phyloP scores from a whole-genome alignment of 1,140 invertebrate species.

The Brachystomella parvula region DNA sequence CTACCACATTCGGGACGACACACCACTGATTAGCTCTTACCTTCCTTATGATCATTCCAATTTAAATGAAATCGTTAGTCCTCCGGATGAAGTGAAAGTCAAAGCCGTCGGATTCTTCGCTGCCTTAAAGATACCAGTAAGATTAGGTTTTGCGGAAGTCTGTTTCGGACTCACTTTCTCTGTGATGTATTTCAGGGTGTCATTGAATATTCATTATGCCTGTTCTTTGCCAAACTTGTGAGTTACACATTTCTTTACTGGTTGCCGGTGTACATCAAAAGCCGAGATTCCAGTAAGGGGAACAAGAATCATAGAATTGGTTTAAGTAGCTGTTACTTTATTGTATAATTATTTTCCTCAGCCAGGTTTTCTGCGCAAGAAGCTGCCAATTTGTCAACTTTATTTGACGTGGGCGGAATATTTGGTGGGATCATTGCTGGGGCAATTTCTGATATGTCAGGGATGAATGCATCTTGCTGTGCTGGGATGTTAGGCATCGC shows the following conservation, averaged over 20 bases:
- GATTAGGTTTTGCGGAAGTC: slow-evolving; percentile 24
- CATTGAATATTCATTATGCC: slow-evolving; percentile 81
- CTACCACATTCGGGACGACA: slow-evolving; percentile 26
- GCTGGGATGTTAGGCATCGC: slow-evolving; percentile 68
- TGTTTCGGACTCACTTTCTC: not conserved
- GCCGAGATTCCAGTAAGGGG: slow-evolving; percentile 65
- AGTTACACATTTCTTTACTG: slow-evolving; percentile 96
- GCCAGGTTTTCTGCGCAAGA: slow-evolving; percentile 58
- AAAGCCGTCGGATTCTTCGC: slow-evolving; percentile 67
- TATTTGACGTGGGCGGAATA: slow-evolving; percentile 87
- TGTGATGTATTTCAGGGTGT: slow-evolving; percentile 60
- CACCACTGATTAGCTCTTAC: slow-evolving; percentile 30
- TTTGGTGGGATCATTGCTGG: slow-evolving; percentile 83
- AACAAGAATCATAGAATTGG: slow-evolving; percentile 8
- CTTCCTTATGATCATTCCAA: not conserved
- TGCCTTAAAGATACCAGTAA: slow-evolving; percentile 70
- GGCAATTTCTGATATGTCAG: slow-evolving; percentile 68
- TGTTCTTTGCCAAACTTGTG: slow-evolving; percentile 96
- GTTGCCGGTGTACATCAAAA: slow-evolving; percentile 81
- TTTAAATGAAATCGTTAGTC: not conserved
- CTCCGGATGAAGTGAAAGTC: slow-evolving; percentile 32
- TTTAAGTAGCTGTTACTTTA: not conserved
- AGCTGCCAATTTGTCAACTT: slow-evolving; percentile 75
- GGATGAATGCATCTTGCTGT: slow-evolving; percentile 78
- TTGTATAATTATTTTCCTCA: slow-evolving; percentile 43